Percentiles rank a stretch among this genome's conserved stretches.
Conservation (phyloP, 2,797 vertebrate species). For the Sebastes kiyomatsui region DNA sequence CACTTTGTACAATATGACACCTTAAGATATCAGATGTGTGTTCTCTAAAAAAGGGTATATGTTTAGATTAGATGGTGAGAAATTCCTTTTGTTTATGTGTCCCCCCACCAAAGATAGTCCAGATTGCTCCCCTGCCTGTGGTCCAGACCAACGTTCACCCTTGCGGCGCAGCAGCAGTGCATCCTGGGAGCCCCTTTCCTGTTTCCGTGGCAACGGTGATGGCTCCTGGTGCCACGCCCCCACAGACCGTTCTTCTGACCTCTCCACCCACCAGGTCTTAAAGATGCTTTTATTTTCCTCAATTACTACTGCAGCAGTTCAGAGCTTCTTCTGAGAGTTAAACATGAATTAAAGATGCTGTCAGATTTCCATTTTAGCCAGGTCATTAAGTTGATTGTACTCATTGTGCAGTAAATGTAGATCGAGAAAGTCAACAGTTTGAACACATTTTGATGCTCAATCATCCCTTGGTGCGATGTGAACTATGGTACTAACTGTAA, state of each 20-base stretch:
- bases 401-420: not conserved
- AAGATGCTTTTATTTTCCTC: not conserved
- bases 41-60: not conserved
- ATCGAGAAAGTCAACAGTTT: not conserved
- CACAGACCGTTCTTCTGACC: slow-evolving; percentile 90
- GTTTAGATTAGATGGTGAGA: not conserved
- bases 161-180: slow-evolving; percentile 68
- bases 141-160: slow-evolving; percentile 83
- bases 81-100: not conserved
- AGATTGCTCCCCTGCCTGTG: slow-evolving; percentile 89
- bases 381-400: not conserved
- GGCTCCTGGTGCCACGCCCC: slow-evolving; percentile 80
- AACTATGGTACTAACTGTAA: not conserved
- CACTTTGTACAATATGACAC: no score
- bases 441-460: not conserved
- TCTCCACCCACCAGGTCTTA: slow-evolving; percentile 89
- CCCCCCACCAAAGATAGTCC: slow-evolving; percentile 84
- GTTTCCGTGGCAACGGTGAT: slow-evolving; percentile 87
- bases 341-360: not conserved
- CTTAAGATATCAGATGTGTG: not conserved
- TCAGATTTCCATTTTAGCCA: slow-evolving; percentile 1
- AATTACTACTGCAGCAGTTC: not conserved
- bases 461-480: not conserved
- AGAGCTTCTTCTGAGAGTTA: not conserved
- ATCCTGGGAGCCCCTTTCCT: slow-evolving; percentile 83